Conservation (phyloP, 2,888 invertebrate species). For the Spatulosminthurus flaviceps region DNA sequence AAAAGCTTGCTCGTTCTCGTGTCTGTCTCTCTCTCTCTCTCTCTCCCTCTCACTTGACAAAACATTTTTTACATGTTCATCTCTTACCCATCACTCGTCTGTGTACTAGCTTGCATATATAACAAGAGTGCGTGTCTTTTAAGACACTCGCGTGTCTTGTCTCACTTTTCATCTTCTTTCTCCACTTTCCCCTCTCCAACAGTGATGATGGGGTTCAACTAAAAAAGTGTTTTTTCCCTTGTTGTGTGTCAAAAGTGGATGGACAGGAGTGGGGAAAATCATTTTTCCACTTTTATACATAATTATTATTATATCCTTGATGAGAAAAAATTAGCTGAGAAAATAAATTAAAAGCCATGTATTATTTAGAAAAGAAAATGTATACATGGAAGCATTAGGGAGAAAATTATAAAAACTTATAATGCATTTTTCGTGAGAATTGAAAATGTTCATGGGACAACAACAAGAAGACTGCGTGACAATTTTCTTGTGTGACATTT, state of each 20-base stretch:
- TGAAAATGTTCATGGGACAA: too few relatives aligned
- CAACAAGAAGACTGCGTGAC: too few relatives aligned
- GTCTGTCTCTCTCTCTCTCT: conserved; percentile 1
- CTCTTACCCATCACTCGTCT: background rate
- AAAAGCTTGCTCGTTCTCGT: background rate
- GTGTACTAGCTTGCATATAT: background rate
- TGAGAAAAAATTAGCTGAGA: background rate
- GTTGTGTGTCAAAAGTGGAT: background rate
- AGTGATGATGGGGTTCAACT: background rate
- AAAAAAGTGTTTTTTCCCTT: background rate
- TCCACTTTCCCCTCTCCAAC: background rate
- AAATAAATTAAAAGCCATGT: too few relatives aligned
- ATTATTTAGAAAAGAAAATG: too few relatives aligned
- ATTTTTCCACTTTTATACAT: background rate
- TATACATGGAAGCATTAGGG: too few relatives aligned
- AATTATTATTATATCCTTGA: background rate
- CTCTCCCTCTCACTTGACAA: background rate
- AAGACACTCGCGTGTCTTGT: conserved; percentile 12
- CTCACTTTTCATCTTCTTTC: background rate
- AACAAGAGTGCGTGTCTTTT: background rate
- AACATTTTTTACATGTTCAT: conserved; percentile 3
- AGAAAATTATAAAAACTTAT: too few relatives aligned
- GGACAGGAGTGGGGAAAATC: background rate
- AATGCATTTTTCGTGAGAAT: too few relatives aligned
- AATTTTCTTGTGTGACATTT: background rate